These are phyloP conservation scores for Drosophila leonis DNA, from an alignment of 2,888 invertebrate species.

Conservation along the genomic window DNA sequence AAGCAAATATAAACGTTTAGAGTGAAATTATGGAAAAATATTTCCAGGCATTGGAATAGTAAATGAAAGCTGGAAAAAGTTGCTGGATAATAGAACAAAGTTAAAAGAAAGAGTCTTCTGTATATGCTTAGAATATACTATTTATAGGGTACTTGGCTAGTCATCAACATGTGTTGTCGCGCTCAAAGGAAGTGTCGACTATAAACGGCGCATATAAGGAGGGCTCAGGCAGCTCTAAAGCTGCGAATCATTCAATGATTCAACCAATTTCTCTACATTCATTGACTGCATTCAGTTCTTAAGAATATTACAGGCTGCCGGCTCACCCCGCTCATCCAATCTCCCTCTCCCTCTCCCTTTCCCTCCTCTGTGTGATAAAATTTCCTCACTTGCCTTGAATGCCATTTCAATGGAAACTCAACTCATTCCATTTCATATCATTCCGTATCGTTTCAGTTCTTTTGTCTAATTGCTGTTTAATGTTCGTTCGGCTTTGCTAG, in stretches of 20 bases:
- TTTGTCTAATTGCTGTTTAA: slow-evolving; percentile 34
- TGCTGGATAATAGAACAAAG: not conserved
- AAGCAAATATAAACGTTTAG: not conserved
- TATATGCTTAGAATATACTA: not conserved
- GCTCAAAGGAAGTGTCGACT: not conserved
- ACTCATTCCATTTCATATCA: slow-evolving; percentile 17
- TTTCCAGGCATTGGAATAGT: not conserved
- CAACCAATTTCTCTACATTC: slow-evolving; percentile 27
- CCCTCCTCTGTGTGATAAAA: slow-evolving; percentile 14
- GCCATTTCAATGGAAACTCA: slow-evolving; percentile 23
- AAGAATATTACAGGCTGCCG: not conserved
- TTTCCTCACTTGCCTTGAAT: slow-evolving; percentile 2
- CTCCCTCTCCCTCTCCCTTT: not conserved
- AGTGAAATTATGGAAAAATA: not conserved
- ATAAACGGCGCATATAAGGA: slow-evolving; percentile 3
- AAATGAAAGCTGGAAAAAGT: not conserved
- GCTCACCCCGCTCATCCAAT: too few species aligned
- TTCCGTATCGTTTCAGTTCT: slow-evolving; percentile 4
- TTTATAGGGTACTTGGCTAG: slow-evolving; percentile 7
- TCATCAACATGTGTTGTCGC: not conserved
- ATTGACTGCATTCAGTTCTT: slow-evolving; percentile 28
- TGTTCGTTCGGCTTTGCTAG: slow-evolving; percentile 8
- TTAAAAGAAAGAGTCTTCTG: not conserved
- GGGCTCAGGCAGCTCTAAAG: slow-evolving; percentile 6
- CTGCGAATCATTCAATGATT: slow-evolving; percentile 36